A percentile compares a stretch with the other conserved stretches of the same genome.
Conservation (phyloP, 2,888 invertebrate genomes). For the Tiliacea citrago region DNA sequence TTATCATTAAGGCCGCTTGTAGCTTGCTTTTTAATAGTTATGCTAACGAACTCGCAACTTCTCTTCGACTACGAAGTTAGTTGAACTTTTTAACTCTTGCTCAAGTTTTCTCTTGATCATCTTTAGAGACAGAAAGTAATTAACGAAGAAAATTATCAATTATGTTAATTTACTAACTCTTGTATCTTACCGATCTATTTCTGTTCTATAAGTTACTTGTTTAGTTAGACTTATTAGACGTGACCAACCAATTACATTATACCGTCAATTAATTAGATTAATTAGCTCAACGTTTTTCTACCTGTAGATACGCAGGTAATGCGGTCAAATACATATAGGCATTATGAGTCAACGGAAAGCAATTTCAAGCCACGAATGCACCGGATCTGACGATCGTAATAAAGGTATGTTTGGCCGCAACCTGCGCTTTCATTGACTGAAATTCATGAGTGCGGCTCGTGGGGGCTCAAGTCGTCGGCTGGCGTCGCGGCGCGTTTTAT, state of each 20-base stretch:
- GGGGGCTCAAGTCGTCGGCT: constrained; percentile 66
- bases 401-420: constrained; percentile 63
- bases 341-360: constrained; percentile 60
- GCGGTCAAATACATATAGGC: constrained; percentile 55
- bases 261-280: constrained; percentile 55
- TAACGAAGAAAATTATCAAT: constrained; percentile 21
- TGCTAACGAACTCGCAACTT: constrained; percentile 44
- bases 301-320: constrained; percentile 43
- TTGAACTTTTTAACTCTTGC: constrained; percentile 43
- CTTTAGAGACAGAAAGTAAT: constrained; percentile 14
- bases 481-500: constrained; percentile 73
- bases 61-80: constrained; percentile 22
- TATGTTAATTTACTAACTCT: not conserved
- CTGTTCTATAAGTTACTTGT: not conserved
- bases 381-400: constrained; percentile 58
- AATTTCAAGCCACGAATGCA: constrained; percentile 59
- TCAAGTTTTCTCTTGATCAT: constrained; percentile 33
- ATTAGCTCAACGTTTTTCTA: constrained; percentile 50
- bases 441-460: constrained; percentile 68
- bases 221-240: not conserved
- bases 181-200: not conserved
- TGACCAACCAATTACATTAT: constrained; percentile 21
- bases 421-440: constrained; percentile 71
- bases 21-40: constrained; percentile 36
- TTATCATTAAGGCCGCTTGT: constrained; percentile 24